Conservation (phyloP, 2,113 vertebrate species). For the Peromyscus californicus region DNA sequence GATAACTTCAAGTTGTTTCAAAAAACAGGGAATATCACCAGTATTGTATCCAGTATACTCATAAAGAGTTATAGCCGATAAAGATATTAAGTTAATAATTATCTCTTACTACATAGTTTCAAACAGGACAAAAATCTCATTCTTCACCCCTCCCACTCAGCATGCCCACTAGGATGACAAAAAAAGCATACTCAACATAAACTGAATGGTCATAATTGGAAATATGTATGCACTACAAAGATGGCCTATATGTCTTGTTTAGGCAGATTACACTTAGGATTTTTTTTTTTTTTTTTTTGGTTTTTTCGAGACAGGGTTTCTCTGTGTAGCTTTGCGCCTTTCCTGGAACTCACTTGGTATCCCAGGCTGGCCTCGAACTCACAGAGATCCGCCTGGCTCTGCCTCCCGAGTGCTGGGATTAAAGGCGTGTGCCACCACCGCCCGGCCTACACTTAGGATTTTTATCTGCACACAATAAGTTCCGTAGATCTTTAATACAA, state of each 20-base stretch:
- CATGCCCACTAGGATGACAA: neutral
- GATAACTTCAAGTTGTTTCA: conserved; percentile 37
- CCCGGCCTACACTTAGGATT: neutral
- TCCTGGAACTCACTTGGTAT: too few relatives aligned
- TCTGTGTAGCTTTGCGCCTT: too few relatives aligned
- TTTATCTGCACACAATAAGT: neutral
- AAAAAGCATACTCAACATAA: neutral
- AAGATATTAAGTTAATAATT: neutral
- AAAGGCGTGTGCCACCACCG: too few relatives aligned
- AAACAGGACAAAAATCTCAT: neutral
- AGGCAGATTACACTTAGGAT: neutral
- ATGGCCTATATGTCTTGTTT: neutral
- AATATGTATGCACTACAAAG: neutral
- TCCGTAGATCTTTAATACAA: neutral
- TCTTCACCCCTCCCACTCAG: neutral
- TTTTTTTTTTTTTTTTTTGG: neutral
- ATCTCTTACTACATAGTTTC: neutral
- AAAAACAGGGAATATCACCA: conserved; percentile 5
- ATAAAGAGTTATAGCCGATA: conserved; percentile 36
- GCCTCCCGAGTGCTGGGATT: too few relatives aligned
- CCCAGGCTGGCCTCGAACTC: too few relatives aligned
- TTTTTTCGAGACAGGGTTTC: too few relatives aligned
- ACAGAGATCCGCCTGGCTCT: too few relatives aligned
- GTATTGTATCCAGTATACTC: neutral
- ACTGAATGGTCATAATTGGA: neutral